These are phyloP conservation scores for Portunus trituberculatus DNA, from an alignment of 1,140 invertebrate species.

Conservation along the genomic window DNA sequence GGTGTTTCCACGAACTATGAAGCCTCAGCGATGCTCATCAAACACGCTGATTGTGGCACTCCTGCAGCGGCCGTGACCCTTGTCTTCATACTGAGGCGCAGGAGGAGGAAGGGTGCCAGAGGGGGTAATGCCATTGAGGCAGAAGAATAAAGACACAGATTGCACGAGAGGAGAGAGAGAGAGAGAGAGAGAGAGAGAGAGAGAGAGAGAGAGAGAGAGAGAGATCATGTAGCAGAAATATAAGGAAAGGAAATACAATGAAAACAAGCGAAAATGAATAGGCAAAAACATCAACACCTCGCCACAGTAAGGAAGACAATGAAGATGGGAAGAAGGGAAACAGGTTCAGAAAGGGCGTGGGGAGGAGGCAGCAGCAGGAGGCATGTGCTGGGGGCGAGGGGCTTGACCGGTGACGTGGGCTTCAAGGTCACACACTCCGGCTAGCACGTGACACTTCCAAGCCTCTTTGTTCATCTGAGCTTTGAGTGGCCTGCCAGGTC, in stretches of 20 bases:
- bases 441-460: not conserved
- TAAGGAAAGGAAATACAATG: not conserved
- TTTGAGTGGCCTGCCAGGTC: not conserved
- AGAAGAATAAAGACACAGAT: no score
- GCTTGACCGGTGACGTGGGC: not conserved
- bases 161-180: no score
- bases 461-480: not conserved
- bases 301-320: not conserved
- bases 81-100: not conserved
- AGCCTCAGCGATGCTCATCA: not conserved
- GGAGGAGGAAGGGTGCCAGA: not conserved
- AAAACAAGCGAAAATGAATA: not conserved
- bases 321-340: not conserved
- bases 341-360: constrained; percentile 7
- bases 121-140: not conserved
- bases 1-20: not conserved
- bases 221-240: not conserved
- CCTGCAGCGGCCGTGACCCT: not conserved
- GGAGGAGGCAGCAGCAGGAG: not conserved
- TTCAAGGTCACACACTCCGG: constrained; percentile 18
- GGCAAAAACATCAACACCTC: not conserved
- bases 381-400: not conserved
- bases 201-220: not conserved
- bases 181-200: not conserved
- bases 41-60: not conserved